These are phyloP conservation scores for Ahaetulla prasina DNA, from an alignment of 2,113 vertebrate genomes.

Conservation along the genomic window DNA sequence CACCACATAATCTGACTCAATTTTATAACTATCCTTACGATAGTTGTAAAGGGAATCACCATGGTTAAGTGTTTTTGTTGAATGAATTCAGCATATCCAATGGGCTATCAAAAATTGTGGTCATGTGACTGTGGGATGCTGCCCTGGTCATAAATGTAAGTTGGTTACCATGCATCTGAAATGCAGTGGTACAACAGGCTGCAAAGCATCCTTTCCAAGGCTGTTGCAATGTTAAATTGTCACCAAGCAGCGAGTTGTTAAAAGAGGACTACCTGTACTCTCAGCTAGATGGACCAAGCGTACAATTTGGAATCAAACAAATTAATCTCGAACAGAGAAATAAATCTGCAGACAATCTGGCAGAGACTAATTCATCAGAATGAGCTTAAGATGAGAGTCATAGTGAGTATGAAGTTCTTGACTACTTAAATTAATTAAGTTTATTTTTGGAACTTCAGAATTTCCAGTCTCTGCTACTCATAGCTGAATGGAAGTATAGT, in stretches of 20 bases:
- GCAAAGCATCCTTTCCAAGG: background rate
- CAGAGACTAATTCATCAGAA: background rate
- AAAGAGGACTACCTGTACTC: background rate
- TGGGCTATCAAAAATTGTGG: background rate
- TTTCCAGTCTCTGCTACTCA: background rate
- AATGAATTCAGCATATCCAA: background rate
- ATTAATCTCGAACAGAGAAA: background rate
- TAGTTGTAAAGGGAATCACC: background rate
- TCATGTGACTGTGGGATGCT: background rate
- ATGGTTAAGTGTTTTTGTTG: background rate
- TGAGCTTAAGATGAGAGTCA: background rate
- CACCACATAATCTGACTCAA: background rate
- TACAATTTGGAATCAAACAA: background rate
- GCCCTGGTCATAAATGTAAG: background rate
- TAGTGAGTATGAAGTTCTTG: background rate
- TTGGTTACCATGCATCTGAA: background rate
- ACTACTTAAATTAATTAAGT: background rate
- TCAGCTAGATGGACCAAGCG: background rate
- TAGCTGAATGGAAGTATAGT: background rate
- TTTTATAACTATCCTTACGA: background rate
- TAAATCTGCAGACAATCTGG: background rate
- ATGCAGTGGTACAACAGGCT: background rate
- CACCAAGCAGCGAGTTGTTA: background rate
- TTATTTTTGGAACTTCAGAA: background rate
- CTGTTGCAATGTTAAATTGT: background rate